phyloP scores from a whole-genome alignment of 2,797 vertebrate species.

The Clarias laeviceps region DNA sequence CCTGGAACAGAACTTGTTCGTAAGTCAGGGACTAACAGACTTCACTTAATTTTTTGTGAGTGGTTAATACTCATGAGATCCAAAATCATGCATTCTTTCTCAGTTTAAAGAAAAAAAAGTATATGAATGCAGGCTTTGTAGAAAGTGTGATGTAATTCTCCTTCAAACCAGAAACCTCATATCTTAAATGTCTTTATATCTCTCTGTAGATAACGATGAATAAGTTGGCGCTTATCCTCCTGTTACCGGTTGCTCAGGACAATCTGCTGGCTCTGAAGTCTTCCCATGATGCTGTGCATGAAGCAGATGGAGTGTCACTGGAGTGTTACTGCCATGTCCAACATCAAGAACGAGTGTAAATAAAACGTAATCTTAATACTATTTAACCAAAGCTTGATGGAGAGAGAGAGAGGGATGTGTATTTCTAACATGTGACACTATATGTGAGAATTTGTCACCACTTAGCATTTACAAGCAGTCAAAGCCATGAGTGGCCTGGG shows the following conservation, averaged over 20 bases:
- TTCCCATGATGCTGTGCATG: slow-evolving; percentile 65
- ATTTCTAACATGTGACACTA: slow-evolving; percentile 34
- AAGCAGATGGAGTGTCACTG: slow-evolving; percentile 50
- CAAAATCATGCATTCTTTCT: background rate
- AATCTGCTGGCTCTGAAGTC: slow-evolving; percentile 70
- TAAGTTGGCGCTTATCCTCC: slow-evolving; percentile 66
- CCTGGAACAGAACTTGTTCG: too few relatives aligned
- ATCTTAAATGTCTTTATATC: slow-evolving; percentile 9
- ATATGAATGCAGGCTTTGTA: background rate
- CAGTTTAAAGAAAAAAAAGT: background rate
- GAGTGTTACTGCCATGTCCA: slow-evolving; percentile 41
- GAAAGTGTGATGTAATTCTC: background rate
- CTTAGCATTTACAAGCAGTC: slow-evolving; percentile 45
- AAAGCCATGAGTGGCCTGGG: slow-evolving; percentile 41
- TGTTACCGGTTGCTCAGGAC: slow-evolving; percentile 64
- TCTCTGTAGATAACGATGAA: slow-evolving; percentile 86
- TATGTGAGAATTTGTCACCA: slow-evolving; percentile 27
- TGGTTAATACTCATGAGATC: background rate
- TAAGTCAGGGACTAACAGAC: too few relatives aligned
- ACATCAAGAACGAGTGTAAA: slow-evolving; percentile 54
- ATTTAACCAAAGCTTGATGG: slow-evolving; percentile 71
- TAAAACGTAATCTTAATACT: slow-evolving; percentile 56
- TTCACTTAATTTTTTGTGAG: too few relatives aligned
- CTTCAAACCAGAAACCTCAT: background rate
- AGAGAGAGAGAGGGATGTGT: background rate